Evolutionary conservation across 2,113 vertebrate species (phyloP).

Genomic region (Isichthys henryi): DNA sequence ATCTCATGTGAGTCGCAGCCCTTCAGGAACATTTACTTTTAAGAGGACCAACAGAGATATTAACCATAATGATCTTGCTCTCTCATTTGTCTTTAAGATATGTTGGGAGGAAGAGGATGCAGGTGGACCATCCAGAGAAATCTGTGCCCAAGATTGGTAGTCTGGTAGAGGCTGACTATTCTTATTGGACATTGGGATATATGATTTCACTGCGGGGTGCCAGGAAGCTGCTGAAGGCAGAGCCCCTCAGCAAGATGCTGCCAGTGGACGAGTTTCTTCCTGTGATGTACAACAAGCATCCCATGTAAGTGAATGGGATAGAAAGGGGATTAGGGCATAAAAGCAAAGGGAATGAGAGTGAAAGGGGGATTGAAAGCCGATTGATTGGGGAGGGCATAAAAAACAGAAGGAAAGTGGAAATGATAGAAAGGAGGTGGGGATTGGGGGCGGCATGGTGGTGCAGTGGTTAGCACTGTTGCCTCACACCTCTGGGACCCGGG

Average conservation of each 20-base stretch:
- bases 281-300: conserved; percentile 86
- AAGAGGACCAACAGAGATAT: neutral
- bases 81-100: conserved; percentile 57
- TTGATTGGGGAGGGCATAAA: neutral
- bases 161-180: conserved; percentile 83
- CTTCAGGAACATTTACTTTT: neutral
- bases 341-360: neutral
- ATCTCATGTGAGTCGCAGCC: conserved; percentile 71
- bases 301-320: conserved; percentile 64
- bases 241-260: conserved; percentile 72
- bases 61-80: neutral
- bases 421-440: neutral
- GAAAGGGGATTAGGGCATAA: neutral
- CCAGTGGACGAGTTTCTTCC: conserved; percentile 90
- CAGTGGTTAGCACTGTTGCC: no score
- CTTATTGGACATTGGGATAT: conserved; percentile 87
- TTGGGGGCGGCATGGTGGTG: no score
- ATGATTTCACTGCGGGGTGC: conserved; percentile 79
- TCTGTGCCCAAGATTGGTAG: conserved; percentile 75
- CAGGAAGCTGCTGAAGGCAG: conserved; percentile 70
- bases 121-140: conserved; percentile 79
- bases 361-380: neutral
- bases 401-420: neutral
- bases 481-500: no score
- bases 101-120: conserved; percentile 86